Conservation (phyloP, 2,797 vertebrate genomes). For the Bradypodion pumilum region DNA sequence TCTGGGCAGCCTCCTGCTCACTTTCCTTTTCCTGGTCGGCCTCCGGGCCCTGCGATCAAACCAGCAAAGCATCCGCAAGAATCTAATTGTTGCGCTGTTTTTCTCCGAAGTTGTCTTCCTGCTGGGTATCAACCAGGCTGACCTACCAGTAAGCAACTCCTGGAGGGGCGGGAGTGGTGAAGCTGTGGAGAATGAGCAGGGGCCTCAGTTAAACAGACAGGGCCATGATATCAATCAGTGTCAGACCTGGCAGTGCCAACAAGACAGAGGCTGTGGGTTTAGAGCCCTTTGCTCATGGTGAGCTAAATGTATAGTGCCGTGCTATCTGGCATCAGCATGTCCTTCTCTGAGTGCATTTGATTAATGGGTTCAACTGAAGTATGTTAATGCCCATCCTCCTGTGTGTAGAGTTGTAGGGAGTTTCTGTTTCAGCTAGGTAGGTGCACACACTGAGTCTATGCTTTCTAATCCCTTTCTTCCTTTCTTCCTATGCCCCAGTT, state of each 20-base stretch:
- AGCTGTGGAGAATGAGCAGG: neutral
- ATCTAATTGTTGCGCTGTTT: slow-evolving; percentile 84
- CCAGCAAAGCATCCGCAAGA: slow-evolving; percentile 88
- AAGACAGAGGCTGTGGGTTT: neutral
- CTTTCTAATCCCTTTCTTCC: neutral
- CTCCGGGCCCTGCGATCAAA: slow-evolving; percentile 85
- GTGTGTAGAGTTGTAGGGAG: neutral
- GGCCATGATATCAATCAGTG: no score
- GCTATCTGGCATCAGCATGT: neutral
- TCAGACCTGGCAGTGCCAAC: neutral
- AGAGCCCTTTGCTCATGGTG: neutral
- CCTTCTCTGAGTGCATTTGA: neutral
- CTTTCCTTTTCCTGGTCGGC: slow-evolving; percentile 83
- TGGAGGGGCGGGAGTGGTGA: neutral
- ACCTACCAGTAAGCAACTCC: slow-evolving; percentile 82
- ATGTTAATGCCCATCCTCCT: neutral
- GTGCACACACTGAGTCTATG: neutral
- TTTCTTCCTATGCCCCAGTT: slow-evolving; percentile 77
- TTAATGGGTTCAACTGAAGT: neutral
- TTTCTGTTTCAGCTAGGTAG: neutral
- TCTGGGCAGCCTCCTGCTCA: slow-evolving; percentile 86
- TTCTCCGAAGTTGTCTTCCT: slow-evolving; percentile 91
- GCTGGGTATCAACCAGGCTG: slow-evolving; percentile 93
- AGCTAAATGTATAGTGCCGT: neutral
- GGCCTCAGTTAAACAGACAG: neutral